Conservation (phyloP, 2,888 invertebrate genomes). For the Gortyna flavago region DNA sequence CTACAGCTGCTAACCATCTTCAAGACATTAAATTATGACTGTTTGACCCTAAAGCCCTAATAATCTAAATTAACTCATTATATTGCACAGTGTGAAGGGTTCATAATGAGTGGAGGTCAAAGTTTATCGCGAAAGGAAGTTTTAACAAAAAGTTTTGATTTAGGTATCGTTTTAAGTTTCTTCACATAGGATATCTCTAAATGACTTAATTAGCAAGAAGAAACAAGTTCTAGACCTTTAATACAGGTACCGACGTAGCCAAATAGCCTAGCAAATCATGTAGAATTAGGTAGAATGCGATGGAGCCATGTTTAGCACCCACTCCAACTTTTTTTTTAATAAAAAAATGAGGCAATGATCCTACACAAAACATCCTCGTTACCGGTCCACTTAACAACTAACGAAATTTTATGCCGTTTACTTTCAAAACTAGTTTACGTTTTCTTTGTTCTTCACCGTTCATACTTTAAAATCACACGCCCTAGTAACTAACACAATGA, state of each 20-base stretch:
- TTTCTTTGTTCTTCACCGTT: conserved; percentile 79
- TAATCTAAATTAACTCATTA: conserved; percentile 3
- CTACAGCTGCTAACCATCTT: neutral
- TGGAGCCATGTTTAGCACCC: conserved; percentile 19
- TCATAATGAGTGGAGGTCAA: neutral
- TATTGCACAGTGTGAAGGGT: neutral
- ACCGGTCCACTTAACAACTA: conserved; percentile 67
- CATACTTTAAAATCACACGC: conserved; percentile 58
- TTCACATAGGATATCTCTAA: neutral
- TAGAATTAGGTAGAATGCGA: conserved; percentile 6
- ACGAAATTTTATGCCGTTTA: conserved; percentile 75
- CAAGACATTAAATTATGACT: neutral
- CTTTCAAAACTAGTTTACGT: conserved; percentile 82
- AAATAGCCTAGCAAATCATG: neutral
- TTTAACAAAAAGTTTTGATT: conserved; percentile 10
- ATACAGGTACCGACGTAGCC: neutral
- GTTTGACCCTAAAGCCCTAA: neutral
- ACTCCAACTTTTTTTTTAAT: conserved; percentile 15
- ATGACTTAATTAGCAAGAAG: neutral
- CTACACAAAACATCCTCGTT: conserved; percentile 73
- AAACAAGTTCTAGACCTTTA: neutral
- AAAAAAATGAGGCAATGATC: conserved; percentile 72
- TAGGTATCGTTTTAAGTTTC: neutral
- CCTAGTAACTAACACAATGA: conserved; percentile 36
- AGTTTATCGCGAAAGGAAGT: conserved; percentile 18